Percentiles rank a stretch among this genome's conserved stretches.
Conservation (phyloP, 2,888 invertebrate genomes). For the Drosophila maculinotata region DNA sequence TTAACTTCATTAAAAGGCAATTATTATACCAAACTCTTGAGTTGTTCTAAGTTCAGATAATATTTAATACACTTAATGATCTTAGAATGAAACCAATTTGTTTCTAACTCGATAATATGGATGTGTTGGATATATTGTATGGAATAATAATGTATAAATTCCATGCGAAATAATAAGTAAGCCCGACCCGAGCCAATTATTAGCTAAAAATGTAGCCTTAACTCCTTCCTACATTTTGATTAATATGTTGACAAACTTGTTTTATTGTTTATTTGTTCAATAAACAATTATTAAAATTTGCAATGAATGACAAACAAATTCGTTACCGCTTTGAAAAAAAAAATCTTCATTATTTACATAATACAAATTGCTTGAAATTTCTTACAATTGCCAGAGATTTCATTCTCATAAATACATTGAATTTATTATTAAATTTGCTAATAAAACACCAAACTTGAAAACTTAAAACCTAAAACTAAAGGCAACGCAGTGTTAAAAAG, state of each 20-base stretch:
- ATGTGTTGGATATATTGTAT: conserved; percentile 10
- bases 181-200: conserved; percentile 55
- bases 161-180: conserved; percentile 9
- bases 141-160: conserved; percentile 17
- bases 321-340: conserved; percentile 2
- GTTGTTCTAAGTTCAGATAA: conserved; percentile 36
- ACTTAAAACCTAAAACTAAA: conserved; percentile 23
- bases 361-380: conserved; percentile 11
- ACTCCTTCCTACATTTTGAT: conserved; percentile 2
- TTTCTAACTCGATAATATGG: neutral
- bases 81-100: conserved; percentile 5
- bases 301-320: neutral
- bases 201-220: conserved; percentile 34
- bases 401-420: conserved; percentile 11
- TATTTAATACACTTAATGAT: conserved; percentile 10
- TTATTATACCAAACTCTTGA: conserved; percentile 33
- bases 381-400: conserved; percentile 18
- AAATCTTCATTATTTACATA: conserved; percentile 2
- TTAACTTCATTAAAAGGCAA: conserved; percentile 20
- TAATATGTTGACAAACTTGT: conserved; percentile 7
- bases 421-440: conserved; percentile 6
- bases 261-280: neutral
- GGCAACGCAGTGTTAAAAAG: conserved; percentile 51
- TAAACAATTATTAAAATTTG: neutral
- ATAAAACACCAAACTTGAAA: conserved; percentile 17